Evolutionary conservation across 2,113 vertebrate species (phyloP).

Genomic region (Chaetorhynchus papuensis): DNA sequence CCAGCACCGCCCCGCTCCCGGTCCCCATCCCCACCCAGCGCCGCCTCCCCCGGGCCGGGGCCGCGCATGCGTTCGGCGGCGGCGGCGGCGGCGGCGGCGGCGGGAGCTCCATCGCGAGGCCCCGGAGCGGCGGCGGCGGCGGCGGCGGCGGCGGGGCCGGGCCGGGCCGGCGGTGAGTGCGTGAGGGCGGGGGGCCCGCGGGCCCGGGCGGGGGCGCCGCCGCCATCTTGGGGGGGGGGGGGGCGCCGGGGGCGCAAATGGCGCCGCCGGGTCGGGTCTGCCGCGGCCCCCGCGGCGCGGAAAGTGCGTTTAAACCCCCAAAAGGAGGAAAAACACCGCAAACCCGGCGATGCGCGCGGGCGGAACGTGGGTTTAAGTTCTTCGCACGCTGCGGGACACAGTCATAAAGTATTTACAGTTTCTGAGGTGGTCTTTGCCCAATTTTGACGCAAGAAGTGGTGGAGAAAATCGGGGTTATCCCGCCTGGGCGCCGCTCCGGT

Average conservation of each 20-base stretch:
- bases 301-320: fast-evolving
- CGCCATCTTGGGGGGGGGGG: not conserved
- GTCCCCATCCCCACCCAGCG: not conserved
- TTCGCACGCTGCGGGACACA: too few species aligned
- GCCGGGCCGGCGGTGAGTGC: too few species aligned
- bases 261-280: not conserved
- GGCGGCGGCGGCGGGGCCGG: not conserved
- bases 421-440: not conserved
- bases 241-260: not conserved
- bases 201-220: not conserved
- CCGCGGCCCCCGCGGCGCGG: not conserved
- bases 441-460: not conserved
- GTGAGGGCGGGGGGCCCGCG: too few species aligned
- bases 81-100: not conserved
- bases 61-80: not conserved
- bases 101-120: not conserved
- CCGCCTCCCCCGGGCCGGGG: not conserved
- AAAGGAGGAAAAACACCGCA: fast-evolving
- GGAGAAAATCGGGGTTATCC: not conserved
- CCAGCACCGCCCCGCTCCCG: not conserved
- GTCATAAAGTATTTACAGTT: fast-evolving
- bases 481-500: too few species aligned
- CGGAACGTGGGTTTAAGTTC: fast-evolving
- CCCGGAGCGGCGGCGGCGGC: not conserved
- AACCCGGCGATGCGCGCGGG: fast-evolving